Evolutionary conservation across 2,113 vertebrate species (phyloP).

Genomic region (Solea senegalensis): DNA sequence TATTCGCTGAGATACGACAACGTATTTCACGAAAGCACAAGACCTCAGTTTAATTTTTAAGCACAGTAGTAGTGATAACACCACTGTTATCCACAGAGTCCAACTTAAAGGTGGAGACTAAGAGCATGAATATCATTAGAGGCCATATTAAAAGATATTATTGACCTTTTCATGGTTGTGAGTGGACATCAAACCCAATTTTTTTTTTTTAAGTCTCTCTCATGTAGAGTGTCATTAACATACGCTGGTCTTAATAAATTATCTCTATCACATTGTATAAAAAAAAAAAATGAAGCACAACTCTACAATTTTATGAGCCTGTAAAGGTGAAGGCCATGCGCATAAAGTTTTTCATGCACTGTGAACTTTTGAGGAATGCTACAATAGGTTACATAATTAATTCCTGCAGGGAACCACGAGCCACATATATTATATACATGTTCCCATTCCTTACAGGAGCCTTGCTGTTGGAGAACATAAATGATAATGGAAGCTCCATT

Average conservation of each 20-base stretch:
- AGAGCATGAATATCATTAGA: slow-evolving; percentile 71
- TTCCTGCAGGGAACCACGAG: slow-evolving; percentile 82
- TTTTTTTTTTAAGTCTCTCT: slow-evolving; percentile 70
- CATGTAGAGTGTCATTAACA: slow-evolving; percentile 83
- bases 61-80: slow-evolving; percentile 44
- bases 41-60: not conserved
- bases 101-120: slow-evolving; percentile 59
- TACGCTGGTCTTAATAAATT: slow-evolving; percentile 93
- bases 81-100: slow-evolving; percentile 47
- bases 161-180: slow-evolving; percentile 77
- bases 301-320: slow-evolving; percentile 91
- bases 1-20: slow-evolving; percentile 9
- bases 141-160: slow-evolving; percentile 80
- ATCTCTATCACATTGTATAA: slow-evolving; percentile 87
- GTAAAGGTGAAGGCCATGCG: slow-evolving; percentile 93
- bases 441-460: slow-evolving; percentile 45
- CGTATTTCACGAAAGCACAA: not conserved
- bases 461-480: slow-evolving; percentile 35
- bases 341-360: slow-evolving; percentile 92
- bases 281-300: slow-evolving; percentile 94
- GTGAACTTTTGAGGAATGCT: slow-evolving; percentile 94
- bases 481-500: slow-evolving; percentile 11
- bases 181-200: slow-evolving; percentile 61
- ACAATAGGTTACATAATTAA: slow-evolving; percentile 88
- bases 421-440: slow-evolving; percentile 52